phyloP scores from a whole-genome alignment of 2,888 invertebrate species.

The Epirrhoe tristata region DNA sequence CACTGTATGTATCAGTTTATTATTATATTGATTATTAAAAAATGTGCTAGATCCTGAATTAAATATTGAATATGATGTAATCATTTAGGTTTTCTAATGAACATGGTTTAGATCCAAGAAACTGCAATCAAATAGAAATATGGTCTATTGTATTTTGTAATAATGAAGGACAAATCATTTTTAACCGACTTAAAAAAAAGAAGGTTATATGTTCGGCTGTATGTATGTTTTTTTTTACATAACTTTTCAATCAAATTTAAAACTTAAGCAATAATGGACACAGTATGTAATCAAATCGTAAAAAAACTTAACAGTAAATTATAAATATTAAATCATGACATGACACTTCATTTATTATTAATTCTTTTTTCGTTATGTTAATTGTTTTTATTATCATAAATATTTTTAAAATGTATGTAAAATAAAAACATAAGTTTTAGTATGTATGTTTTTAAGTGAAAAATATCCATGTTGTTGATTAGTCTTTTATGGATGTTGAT shows the following conservation, averaged over 20 bases:
- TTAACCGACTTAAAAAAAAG: too few relatives aligned
- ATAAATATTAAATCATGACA: constrained; percentile 42
- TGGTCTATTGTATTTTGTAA: not conserved
- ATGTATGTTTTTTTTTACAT: too few relatives aligned
- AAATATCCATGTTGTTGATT: constrained; percentile 84
- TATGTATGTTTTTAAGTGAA: constrained; percentile 68
- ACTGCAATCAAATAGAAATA: not conserved
- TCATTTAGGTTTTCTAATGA: not conserved
- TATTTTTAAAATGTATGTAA: constrained; percentile 65
- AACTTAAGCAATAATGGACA: not conserved
- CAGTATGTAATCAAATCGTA: not conserved
- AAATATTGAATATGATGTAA: not conserved
- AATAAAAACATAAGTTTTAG: constrained; percentile 66
- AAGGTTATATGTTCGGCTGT: too few relatives aligned
- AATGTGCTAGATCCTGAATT: not conserved
- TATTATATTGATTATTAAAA: not conserved
- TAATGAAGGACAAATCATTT: not conserved
- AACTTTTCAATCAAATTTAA: not conserved
- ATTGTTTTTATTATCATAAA: constrained; percentile 67
- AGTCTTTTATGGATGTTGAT: constrained; percentile 84
- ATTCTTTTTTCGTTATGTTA: constrained; percentile 66
- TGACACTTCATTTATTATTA: constrained; percentile 75
- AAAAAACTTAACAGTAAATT: constrained; percentile 42
- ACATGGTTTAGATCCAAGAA: not conserved
- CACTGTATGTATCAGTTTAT: not conserved